Conservation (phyloP, 2,113 vertebrate genomes). For the Indicator indicator region DNA sequence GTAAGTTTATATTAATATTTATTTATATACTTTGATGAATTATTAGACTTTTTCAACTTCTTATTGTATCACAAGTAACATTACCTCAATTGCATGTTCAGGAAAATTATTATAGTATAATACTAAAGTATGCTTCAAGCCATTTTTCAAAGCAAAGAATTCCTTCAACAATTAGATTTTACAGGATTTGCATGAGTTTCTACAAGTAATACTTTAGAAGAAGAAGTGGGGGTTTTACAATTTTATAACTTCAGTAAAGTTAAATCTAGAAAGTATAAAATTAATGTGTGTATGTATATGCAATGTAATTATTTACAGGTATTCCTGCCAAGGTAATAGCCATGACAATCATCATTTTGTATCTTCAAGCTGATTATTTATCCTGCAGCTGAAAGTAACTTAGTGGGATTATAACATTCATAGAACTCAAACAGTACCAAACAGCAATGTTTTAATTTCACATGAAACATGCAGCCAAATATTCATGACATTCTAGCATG, state of each 20-base stretch:
- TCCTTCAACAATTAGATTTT: not conserved
- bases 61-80: not conserved
- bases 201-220: not conserved
- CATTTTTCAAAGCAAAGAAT: not conserved
- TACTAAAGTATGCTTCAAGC: not conserved
- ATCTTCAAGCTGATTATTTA: not conserved
- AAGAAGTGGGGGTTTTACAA: not conserved
- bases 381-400: not conserved
- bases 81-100: not conserved
- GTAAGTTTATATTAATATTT: not conserved
- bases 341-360: not conserved
- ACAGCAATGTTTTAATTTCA: not conserved
- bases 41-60: not conserved
- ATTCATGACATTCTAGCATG: not conserved
- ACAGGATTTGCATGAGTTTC: not conserved
- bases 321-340: not conserved
- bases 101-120: not conserved
- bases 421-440: not conserved
- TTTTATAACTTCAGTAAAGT: not conserved
- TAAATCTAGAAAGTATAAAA: not conserved
- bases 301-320: not conserved
- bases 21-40: not conserved
- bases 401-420: not conserved
- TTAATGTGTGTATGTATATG: not conserved
- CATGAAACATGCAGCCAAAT: rapidly evolving